A percentile compares a stretch with the other conserved stretches of the same genome.
phyloP scores from a whole-genome alignment of 2,888 invertebrate genomes.

The Apotomis betuletana region DNA sequence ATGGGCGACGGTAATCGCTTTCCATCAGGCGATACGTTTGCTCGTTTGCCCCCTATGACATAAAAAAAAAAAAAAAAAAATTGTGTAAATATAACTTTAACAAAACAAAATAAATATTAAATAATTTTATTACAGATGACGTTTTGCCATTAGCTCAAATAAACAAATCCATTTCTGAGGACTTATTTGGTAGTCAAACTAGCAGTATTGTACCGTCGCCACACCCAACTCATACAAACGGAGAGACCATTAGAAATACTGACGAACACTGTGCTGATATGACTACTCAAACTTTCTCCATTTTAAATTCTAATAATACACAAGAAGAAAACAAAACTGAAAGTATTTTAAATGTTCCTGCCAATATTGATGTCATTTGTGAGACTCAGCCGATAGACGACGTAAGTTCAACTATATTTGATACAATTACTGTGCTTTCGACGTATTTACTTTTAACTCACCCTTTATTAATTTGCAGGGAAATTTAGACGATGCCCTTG shows the following conservation, averaged over 20 bases:
- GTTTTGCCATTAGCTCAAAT: conserved; percentile 68
- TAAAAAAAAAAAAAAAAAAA: too few relatives aligned
- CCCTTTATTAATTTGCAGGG: conserved; percentile 52
- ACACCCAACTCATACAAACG: conserved; percentile 2
- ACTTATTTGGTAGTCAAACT: conserved; percentile 67
- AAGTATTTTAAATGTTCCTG: conserved; percentile 45
- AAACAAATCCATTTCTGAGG: conserved; percentile 62
- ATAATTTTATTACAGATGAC: conserved; percentile 62
- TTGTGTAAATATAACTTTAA: neutral
- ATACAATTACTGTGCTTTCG: neutral
- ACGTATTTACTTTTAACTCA: neutral
- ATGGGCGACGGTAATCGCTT: too few relatives aligned
- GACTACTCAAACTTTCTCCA: conserved; percentile 69
- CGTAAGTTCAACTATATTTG: conserved; percentile 54
- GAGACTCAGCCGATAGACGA: conserved; percentile 58
- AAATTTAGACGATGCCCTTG: conserved; percentile 79
- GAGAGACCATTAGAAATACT: neutral
- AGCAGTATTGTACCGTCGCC: conserved; percentile 45
- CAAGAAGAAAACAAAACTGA: conserved; percentile 41
- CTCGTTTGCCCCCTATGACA: too few relatives aligned
- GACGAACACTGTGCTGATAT: conserved; percentile 46
- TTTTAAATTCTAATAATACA: conserved; percentile 51
- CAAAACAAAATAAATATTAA: neutral
- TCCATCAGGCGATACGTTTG: too few relatives aligned
- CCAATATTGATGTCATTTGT: conserved; percentile 52